These are phyloP conservation scores for Lordiphosa stackelbergi DNA, from an alignment of 1,140 invertebrate genomes.

Conservation along the genomic window DNA sequence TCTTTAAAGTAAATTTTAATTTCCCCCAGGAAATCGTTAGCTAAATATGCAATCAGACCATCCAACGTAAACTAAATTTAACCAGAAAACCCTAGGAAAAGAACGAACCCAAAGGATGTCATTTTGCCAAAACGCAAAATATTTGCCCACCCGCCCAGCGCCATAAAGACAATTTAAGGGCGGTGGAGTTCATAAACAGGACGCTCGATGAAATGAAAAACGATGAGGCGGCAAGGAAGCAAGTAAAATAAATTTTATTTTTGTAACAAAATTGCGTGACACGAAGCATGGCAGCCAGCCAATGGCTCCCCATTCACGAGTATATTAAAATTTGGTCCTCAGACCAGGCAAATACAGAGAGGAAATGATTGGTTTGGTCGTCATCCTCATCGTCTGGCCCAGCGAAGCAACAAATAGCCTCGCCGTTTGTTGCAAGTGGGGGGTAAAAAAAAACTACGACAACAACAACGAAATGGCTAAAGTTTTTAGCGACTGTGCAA, in stretches of 20 bases:
- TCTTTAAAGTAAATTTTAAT: conserved; percentile 60
- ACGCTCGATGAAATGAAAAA: conserved; percentile 59
- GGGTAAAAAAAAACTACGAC: conserved; percentile 25
- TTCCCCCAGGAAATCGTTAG: conserved; percentile 55
- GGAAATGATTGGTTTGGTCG: conserved; percentile 64
- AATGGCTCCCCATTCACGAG: conserved; percentile 46
- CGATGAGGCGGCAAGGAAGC: conserved; percentile 15
- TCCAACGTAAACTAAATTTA: conserved; percentile 57
- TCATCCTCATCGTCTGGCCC: conserved; percentile 47
- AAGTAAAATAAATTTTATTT: conserved; percentile 63
- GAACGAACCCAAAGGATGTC: conserved; percentile 51
- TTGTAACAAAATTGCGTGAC: conserved; percentile 65
- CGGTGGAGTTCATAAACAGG: conserved; percentile 61
- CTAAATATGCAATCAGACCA: conserved; percentile 42
- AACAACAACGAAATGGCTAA: conserved; percentile 39
- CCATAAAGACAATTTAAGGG: conserved; percentile 69
- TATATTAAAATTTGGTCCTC: conserved; percentile 60
- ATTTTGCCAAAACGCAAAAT: conserved; percentile 63
- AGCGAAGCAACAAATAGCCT: conserved; percentile 66
- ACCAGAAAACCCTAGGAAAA: conserved; percentile 35
- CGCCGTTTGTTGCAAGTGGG: neutral
- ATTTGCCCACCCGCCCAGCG: conserved; percentile 47
- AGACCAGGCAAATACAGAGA: conserved; percentile 27
- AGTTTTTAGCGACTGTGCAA: conserved; percentile 50
- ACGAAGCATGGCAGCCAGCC: conserved; percentile 53